Conservation (phyloP, 2,888 invertebrate species). For the Formica aserva region DNA sequence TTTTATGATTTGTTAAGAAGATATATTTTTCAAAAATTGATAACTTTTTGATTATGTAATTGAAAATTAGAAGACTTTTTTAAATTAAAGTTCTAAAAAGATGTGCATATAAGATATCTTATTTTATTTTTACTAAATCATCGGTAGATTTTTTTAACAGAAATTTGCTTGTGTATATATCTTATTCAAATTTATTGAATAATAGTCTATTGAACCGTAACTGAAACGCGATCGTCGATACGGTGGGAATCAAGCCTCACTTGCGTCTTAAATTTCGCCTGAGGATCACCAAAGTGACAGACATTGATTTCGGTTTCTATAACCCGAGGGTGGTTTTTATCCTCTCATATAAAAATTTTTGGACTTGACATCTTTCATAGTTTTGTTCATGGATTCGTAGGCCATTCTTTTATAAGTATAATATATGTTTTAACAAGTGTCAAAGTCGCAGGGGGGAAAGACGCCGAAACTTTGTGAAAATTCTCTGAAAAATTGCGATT, state of each 20-base stretch:
- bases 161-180: slow-evolving; percentile 22
- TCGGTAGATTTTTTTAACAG: slow-evolving; percentile 51
- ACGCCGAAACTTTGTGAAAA: neutral
- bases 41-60: neutral
- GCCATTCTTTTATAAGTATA: neutral
- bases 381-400: neutral
- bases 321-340: slow-evolving; percentile 6
- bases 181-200: slow-evolving; percentile 14
- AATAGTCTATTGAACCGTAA: neutral
- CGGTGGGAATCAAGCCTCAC: slow-evolving; percentile 5
- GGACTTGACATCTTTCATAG: neutral
- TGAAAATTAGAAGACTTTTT: neutral
- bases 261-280: slow-evolving; percentile 25
- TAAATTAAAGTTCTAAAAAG: neutral
- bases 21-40: neutral
- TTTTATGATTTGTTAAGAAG: neutral
- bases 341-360: neutral
- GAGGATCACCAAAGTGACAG: slow-evolving; percentile 20
- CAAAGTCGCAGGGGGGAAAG: neutral
- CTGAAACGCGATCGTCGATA: neutral
- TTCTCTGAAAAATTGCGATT: neutral
- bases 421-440: neutral
- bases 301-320: slow-evolving; percentile 35
- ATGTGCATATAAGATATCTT: neutral
- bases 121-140: neutral